These are phyloP conservation scores for Pogonomyrmex barbatus DNA, from an alignment of 1,140 invertebrate species.

Conservation along the genomic window DNA sequence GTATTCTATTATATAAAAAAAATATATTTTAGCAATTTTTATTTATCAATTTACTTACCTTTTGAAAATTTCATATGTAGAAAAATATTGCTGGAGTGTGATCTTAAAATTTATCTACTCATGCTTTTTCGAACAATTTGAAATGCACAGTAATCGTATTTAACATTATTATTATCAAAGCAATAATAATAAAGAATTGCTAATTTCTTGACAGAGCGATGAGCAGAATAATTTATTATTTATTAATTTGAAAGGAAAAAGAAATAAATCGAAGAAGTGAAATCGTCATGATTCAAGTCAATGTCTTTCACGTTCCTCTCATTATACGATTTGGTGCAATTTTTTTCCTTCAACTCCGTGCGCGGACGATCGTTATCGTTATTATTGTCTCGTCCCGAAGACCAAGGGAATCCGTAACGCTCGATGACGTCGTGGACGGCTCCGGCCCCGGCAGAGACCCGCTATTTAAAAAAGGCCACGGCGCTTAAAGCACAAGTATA, in stretches of 20 bases:
- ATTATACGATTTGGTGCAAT: slow-evolving; percentile 53
- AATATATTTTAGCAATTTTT: background rate
- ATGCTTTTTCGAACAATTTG: background rate
- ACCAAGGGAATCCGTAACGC: slow-evolving; percentile 65
- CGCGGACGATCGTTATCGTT: slow-evolving; percentile 58
- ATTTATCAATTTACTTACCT: background rate
- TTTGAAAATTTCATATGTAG: background rate
- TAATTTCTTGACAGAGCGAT: background rate
- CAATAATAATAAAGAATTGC: slow-evolving; percentile 13
- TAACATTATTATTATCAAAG: background rate
- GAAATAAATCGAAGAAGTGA: background rate
- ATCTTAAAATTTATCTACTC: background rate
- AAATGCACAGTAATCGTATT: background rate
- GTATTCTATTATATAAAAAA: background rate
- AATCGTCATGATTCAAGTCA: slow-evolving; percentile 28
- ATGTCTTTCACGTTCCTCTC: slow-evolving; percentile 39
- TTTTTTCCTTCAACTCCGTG: slow-evolving; percentile 24
- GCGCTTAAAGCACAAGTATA: slow-evolving; percentile 81
- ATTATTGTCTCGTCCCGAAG: slow-evolving; percentile 62
- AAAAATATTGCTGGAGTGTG: background rate
- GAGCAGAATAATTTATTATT: background rate
- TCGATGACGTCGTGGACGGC: slow-evolving; percentile 64
- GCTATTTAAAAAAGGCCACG: slow-evolving; percentile 81
- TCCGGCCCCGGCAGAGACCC: slow-evolving; percentile 43
- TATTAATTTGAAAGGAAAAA: background rate